phyloP scores from a whole-genome alignment of 2,888 invertebrate genomes.

The Charanyca ferruginea region DNA sequence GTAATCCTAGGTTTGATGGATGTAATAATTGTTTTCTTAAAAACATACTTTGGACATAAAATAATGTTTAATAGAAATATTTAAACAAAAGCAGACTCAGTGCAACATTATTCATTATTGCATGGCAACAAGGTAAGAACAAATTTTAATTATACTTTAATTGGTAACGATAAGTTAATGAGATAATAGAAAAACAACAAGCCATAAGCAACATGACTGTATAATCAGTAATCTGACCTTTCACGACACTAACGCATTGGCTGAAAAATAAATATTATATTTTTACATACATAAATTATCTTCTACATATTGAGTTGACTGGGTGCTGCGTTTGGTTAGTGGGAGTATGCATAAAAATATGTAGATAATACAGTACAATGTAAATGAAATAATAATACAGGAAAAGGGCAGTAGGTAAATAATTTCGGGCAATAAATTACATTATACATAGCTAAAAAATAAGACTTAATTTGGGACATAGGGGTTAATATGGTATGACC shows the following conservation, averaged over 20 bases:
- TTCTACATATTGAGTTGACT: slow-evolving; percentile 21
- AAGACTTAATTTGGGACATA: background rate
- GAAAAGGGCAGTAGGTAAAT: slow-evolving; percentile 16
- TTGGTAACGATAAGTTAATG: background rate
- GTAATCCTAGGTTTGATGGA: too few species aligned
- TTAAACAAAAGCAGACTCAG: slow-evolving; percentile 16
- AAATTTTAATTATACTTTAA: background rate
- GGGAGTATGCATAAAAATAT: slow-evolving; percentile 24
- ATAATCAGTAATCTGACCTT: slow-evolving; percentile 85
- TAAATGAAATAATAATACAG: slow-evolving; percentile 2
- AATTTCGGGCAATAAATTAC: background rate
- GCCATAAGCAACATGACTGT: slow-evolving; percentile 81
- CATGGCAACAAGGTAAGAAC: background rate
- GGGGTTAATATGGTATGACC: background rate
- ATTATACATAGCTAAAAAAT: too few species aligned
- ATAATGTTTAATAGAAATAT: background rate
- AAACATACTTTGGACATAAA: too few species aligned
- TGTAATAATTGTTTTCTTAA: too few species aligned
- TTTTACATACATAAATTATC: slow-evolving; percentile 61
- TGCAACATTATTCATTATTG: slow-evolving; percentile 49
- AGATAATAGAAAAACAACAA: slow-evolving; percentile 71
- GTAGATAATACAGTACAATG: slow-evolving; percentile 11
- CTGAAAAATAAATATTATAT: slow-evolving; percentile 86
- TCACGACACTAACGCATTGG: slow-evolving; percentile 80
- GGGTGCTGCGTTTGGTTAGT: slow-evolving; percentile 29